Base-by-base conservation (phyloP, 2,797 vertebrate genomes). In the Dendrocincla fuliginosa region DNA sequence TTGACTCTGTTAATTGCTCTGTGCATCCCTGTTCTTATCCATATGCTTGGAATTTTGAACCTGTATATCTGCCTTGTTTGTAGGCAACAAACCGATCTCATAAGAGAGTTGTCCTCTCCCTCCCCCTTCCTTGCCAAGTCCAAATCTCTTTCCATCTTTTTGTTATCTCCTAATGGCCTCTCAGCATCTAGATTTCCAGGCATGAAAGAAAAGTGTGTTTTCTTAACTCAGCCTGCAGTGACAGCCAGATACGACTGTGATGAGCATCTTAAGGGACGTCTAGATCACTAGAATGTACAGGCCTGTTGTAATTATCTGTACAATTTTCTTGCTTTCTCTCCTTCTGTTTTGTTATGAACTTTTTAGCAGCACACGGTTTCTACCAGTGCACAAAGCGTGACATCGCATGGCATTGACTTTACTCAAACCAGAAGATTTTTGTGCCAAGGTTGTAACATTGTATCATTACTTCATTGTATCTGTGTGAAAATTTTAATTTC, bases 401-500 rank as follows among this genome's bases (percentile, higher is more conserved):
- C 91, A 68, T 94, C 95, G 96, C 92, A 57, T 96, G 96, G 78
- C 90, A 87, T 35, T 95, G 96, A 93, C 93, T 97, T 96, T 96
- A 94, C 94, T 97, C 96, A 97, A 76, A 96, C 86, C 67, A 89
- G 90, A 92, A 96, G 91, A 94, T 92, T 95, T 97, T 94, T 84
- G 83, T 93, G 92, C 96, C 96, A 97, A 92, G 91, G 90, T 94
- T 96, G 73, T 93, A 96, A 74, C 86, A 89, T 86, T 94, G 57
- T 95, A 95, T 95, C 91, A 73, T 97, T 95, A 96, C 89, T 96
- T 97, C 93, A 95, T 97, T 96, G 91, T 97, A 97, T 97, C 93
- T 93, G 10, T 79, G 75, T 95, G 94, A 96, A 97, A 95, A 96
- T 97, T 97, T 98, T 96, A 97, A 97, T 98, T 97, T 98, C 97